Conservation (phyloP, 2,113 vertebrate species). For the Chascanopsetta lugubris region DNA sequence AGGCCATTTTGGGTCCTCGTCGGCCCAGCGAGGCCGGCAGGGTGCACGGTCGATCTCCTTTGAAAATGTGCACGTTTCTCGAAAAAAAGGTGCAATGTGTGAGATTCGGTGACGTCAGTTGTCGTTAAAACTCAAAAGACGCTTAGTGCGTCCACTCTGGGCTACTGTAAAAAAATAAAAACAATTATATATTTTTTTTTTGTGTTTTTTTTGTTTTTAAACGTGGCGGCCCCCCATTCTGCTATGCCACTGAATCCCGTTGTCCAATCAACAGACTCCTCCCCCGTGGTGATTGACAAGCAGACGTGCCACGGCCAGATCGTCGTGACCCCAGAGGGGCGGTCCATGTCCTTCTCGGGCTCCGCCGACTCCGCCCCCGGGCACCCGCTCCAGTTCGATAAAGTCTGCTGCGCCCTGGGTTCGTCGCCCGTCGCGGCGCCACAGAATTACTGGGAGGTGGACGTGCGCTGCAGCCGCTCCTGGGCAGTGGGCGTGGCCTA, state of each 20-base stretch:
- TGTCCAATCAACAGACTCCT: slow-evolving; percentile 56
- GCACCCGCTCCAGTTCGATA: slow-evolving; percentile 79
- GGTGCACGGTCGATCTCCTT: too few relatives aligned
- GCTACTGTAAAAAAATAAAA: too few relatives aligned
- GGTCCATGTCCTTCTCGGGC: slow-evolving; percentile 51
- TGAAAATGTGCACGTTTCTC: too few relatives aligned
- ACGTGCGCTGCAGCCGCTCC: slow-evolving; percentile 71
- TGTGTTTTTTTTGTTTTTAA: too few relatives aligned
- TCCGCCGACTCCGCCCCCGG: slow-evolving; percentile 1
- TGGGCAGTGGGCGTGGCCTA: slow-evolving; percentile 81
- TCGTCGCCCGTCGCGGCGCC: slow-evolving; percentile 47
- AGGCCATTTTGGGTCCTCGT: background rate
- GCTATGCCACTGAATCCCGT: background rate
- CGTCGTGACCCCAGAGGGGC: slow-evolving; percentile 58
- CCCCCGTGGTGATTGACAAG: slow-evolving; percentile 63
- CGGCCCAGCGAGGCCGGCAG: too few relatives aligned
- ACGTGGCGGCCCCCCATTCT: too few relatives aligned
- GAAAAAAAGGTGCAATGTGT: too few relatives aligned
- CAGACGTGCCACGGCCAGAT: slow-evolving; percentile 73
- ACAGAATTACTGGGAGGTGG: slow-evolving; percentile 78
- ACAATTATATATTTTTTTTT: too few relatives aligned
- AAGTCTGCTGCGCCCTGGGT: slow-evolving; percentile 75
- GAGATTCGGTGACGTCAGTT: too few relatives aligned
- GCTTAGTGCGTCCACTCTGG: too few relatives aligned
- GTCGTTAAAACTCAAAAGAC: too few relatives aligned